Percentiles rank a stretch among this genome's conserved stretches.
Conservation (phyloP, 2,797 vertebrate genomes). For the Heteromormyrus szaboi region DNA sequence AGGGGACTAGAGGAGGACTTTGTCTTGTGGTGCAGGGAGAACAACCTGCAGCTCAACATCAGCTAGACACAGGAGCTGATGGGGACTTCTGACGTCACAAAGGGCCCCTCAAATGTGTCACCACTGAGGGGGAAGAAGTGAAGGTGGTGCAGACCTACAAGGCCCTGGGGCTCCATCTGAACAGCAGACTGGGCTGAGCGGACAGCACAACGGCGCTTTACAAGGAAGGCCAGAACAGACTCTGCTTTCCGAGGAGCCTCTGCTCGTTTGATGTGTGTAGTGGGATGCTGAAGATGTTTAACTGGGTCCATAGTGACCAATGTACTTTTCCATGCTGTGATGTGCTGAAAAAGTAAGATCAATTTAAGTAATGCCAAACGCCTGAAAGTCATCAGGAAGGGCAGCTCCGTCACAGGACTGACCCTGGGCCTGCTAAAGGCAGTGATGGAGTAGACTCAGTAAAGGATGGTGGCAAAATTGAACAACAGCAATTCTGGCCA, state of each 20-base stretch:
- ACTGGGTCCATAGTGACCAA: neutral
- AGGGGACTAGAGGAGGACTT: neutral
- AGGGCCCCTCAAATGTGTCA: neutral
- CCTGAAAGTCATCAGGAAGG: neutral
- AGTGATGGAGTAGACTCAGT: neutral
- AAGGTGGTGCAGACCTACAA: neutral
- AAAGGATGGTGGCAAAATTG: neutral
- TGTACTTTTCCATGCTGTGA: neutral
- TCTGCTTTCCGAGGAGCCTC: neutral
- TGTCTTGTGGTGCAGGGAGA: neutral
- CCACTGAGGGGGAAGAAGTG: neutral
- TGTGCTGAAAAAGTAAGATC: neutral
- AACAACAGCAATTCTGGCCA: neutral
- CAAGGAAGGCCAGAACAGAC: neutral
- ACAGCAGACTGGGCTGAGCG: neutral
- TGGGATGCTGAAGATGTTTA: neutral
- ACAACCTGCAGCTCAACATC: neutral
- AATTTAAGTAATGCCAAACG: neutral
- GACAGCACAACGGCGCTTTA: neutral
- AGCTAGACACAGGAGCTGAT: neutral
- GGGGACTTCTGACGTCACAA: neutral
- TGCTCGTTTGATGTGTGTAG: neutral
- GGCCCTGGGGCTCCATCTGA: neutral
- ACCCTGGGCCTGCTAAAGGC: neutral
- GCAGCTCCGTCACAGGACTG: neutral